Base-by-base conservation (phyloP, 2,797 vertebrate species). In the Crax fasciolata region DNA sequence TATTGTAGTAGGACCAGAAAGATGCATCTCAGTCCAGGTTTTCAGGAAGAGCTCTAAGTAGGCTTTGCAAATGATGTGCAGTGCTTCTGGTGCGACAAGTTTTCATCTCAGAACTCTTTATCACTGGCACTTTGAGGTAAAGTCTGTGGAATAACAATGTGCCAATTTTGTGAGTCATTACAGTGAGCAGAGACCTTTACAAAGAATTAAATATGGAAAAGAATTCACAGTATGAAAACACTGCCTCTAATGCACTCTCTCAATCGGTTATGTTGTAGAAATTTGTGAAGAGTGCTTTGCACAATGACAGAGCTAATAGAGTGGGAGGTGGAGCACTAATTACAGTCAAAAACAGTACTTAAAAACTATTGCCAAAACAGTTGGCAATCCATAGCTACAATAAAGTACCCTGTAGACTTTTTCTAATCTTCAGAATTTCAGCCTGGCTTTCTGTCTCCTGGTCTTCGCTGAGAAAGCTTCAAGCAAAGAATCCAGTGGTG, bases 311-410 rank as follows among this genome's bases (percentile, higher is more conserved):
- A 80, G 49, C 77, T 90, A 72, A 80, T 73, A 77, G 70, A 80
- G 66, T 55, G 68, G 77, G 74, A 93, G 78, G 78, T 77, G 61
- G 61, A 89, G 77, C 82, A 38, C 66, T 84, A 93, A 94, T 93
- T 89, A 93, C 71, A 66, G 85, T 48, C 87, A 66, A 87, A 81
- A 89, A 70, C 70, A 87, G 74, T 70, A 38, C 52, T 91, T 87
- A 58, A 84, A 86, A 57, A 13, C 57, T 70, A 57, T 74, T 77
- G 78, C 57, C 46, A 84, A 77, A 57, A 13, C 57, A 70, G 57
- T 74, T 77, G 78, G 61, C 46, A 84, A 77, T 77, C 54, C 54
- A 65, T 51, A 73, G 46, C 52, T 81, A 27, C 46, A 46, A 14
- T 84, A 66, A 87, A 66, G 71, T 52, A 38, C 66, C 48, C 57